A percentile compares a stretch with the other conserved stretches of the same genome.
phyloP scores from a whole-genome alignment of 2,888 invertebrate genomes.

The Drosophila melanosoma region DNA sequence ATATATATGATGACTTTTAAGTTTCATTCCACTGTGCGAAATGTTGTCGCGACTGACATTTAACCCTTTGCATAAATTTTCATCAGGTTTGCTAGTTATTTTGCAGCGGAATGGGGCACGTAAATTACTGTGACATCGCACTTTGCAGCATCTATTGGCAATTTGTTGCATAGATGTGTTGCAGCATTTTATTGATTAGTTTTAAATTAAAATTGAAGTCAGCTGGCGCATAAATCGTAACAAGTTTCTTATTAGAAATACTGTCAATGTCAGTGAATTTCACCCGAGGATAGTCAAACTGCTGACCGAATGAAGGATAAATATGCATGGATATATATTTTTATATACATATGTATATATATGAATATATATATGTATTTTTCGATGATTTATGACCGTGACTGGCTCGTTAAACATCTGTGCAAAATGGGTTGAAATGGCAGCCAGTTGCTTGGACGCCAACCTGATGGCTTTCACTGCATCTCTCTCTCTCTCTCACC shows the following conservation, averaged over 20 bases:
- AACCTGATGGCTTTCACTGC: constrained; percentile 68
- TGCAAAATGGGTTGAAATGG: constrained; percentile 67
- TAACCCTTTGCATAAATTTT: constrained; percentile 79
- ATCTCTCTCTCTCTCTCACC: constrained; percentile 21
- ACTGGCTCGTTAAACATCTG: constrained; percentile 74
- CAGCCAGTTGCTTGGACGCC: constrained; percentile 13
- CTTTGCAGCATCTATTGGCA: constrained; percentile 74
- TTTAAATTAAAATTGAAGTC: constrained; percentile 69
- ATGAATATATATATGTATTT: constrained; percentile 29
- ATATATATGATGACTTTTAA: not conserved
- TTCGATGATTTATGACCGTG: constrained; percentile 75
- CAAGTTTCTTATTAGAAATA: constrained; percentile 73
- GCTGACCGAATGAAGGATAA: constrained; percentile 42
- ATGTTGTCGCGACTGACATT: constrained; percentile 57
- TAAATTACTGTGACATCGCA: constrained; percentile 82
- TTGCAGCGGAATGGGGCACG: constrained; percentile 48
- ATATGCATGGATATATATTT: constrained; percentile 10
- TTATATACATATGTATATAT: constrained; percentile 26
- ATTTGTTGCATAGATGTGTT: constrained; percentile 65
- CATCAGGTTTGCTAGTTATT: constrained; percentile 56
- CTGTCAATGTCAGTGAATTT: constrained; percentile 71
- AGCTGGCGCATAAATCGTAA: constrained; percentile 64
- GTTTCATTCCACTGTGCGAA: constrained; percentile 54
- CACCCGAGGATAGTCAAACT: constrained; percentile 48
- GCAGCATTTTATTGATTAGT: constrained; percentile 74